Base-by-base conservation (phyloP, 2,113 vertebrate genomes). In the Cyanoderma ruficeps region DNA sequence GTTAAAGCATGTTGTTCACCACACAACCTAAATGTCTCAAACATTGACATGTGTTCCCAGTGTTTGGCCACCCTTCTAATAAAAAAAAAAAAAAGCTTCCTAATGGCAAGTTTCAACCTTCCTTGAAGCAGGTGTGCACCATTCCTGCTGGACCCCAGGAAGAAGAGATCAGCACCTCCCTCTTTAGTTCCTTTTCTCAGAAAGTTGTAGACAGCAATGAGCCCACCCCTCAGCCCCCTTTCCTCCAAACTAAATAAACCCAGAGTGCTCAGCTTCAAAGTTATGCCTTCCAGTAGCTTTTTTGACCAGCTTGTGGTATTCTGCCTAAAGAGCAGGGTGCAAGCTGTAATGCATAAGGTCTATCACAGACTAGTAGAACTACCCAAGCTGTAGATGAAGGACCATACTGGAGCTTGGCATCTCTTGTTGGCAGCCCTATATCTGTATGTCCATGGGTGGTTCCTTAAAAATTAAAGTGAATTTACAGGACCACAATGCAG, bases 321-420 rank as follows among this genome's bases (percentile, higher is more conserved):
- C 35, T 76, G 8, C 16, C 31, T 41, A 46, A 28, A 59, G 11
- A 63, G 28, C 19, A 20, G 5, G 5, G 5, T 15, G 3, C 23
- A 70, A 76, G 33, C 7, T 33, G 23, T 20, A 76, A 5, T 7
- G 9, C 3, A 3, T 6, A 3, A 19, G 1, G 3, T 49, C 14
- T 44, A 1, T 41, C 41, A 50, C 42, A 63, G 28, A 41, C 25
- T 11, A 31, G 19, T 3, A 64, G 39, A 57, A 15, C 27, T 44
- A 52, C 10, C 12, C 5, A 15, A 85, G 10, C 15, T 13, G 14
- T 21, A 76, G 57, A 30, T 17, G 9, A 39, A 59, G 53, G 10
- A 61, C 6, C 17, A 7, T 12, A 15, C 2, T 50, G 33, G 9
- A 46, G 4, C 14, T 57, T 85, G 15, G 3, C 7, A 17, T 15